Percentiles rank a stretch among this genome's conserved stretches.
Conservation (phyloP, 2,888 invertebrate genomes). For the Ormyrus rosae region DNA sequence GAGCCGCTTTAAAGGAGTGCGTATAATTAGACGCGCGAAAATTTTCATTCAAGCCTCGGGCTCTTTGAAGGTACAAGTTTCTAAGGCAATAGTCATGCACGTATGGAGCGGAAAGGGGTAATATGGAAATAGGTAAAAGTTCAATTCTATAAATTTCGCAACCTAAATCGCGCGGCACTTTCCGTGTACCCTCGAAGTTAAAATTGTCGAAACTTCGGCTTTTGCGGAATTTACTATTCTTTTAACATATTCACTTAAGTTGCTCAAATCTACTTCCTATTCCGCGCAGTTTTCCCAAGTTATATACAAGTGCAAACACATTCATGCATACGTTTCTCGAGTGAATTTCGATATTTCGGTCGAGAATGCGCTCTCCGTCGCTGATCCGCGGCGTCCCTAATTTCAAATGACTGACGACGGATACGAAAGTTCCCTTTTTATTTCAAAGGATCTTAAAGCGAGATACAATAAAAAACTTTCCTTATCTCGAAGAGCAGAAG, state of each 20-base stretch:
- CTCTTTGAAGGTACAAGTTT: not conserved
- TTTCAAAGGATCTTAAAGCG: too few species aligned
- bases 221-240: conserved; percentile 10
- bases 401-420: too few species aligned
- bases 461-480: too few species aligned
- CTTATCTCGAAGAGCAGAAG: too few species aligned
- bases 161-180: not conserved
- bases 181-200: not conserved
- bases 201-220: conserved; percentile 16
- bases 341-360: not conserved
- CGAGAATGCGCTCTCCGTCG: too few species aligned
- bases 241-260: conserved; percentile 27
- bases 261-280: conserved; percentile 25
- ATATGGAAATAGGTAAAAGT: not conserved
- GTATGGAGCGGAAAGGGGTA: too few species aligned
- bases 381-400: too few species aligned
- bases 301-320: conserved; percentile 19
- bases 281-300: conserved; percentile 25
- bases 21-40: not conserved
- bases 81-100: too few species aligned
- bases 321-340: conserved; percentile 19
- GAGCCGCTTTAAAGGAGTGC: conserved; percentile 2
- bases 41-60: not conserved
- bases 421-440: too few species aligned
- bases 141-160: not conserved